Conservation (phyloP, 2,797 vertebrate species). For the Dicrostonyx torquatus region DNA sequence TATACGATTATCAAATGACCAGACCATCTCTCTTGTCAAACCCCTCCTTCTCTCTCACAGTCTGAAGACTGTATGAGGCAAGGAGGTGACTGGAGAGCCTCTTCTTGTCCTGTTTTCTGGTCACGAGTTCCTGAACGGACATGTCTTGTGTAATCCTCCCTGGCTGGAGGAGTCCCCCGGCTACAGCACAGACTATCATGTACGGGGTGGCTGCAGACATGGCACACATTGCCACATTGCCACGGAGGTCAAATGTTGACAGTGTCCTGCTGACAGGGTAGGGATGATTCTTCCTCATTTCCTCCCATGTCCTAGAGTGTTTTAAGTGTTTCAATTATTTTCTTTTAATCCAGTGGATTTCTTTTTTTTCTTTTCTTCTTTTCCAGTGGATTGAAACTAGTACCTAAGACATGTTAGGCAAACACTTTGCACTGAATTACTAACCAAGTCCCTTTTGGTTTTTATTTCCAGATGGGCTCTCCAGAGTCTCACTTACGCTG, state of each 20-base stretch:
- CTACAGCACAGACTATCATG: background rate
- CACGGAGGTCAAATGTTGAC: background rate
- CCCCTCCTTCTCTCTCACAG: background rate
- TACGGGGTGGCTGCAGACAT: background rate
- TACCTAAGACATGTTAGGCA: background rate
- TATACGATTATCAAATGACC: too few relatives aligned
- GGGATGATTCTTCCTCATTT: background rate
- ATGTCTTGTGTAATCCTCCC: background rate
- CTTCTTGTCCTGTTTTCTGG: background rate
- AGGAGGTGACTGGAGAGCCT: background rate
- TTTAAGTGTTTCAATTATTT: background rate
- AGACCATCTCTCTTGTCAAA: background rate
- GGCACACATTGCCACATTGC: too few relatives aligned
- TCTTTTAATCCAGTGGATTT: too few relatives aligned
- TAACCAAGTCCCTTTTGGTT: background rate
- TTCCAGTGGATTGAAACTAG: background rate
- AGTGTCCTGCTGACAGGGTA: background rate
- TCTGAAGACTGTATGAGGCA: background rate
- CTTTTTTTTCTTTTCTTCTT: too few relatives aligned
- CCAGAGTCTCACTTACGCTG: background rate
- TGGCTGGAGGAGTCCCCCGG: background rate
- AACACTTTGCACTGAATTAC: background rate
- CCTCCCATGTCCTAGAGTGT: background rate
- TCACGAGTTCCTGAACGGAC: background rate
- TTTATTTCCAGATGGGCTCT: background rate